These are phyloP conservation scores for Aphelenchoides besseyi DNA, from an alignment of 1,140 invertebrate genomes.

Conservation along the genomic window DNA sequence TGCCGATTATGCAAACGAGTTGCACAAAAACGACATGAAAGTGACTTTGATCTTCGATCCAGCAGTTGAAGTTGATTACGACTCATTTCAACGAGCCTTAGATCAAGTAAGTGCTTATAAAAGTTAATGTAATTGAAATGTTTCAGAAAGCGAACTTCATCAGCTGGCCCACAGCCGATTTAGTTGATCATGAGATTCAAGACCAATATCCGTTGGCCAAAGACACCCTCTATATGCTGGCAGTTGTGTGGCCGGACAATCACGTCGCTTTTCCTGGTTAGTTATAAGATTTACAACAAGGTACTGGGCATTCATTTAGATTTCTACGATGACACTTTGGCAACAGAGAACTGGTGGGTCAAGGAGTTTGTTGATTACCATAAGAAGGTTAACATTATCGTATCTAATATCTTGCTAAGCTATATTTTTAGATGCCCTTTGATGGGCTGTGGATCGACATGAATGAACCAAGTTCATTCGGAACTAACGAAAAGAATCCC, in stretches of 20 bases:
- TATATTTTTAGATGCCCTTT: slow-evolving; percentile 20
- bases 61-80: slow-evolving; percentile 46
- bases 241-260: slow-evolving; percentile 62
- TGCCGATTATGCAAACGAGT: slow-evolving; percentile 32
- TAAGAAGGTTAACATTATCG: not conserved
- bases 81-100: slow-evolving; percentile 34
- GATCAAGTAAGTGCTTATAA: slow-evolving; percentile 15
- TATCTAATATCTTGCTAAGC: too few species aligned
- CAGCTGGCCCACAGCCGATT: not conserved
- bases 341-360: slow-evolving; percentile 43
- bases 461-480: slow-evolving; percentile 49
- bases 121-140: not conserved
- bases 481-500: not conserved
- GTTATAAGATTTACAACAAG: not conserved
- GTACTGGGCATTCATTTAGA: slow-evolving; percentile 31
- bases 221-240: slow-evolving; percentile 35
- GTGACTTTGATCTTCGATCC: slow-evolving; percentile 47
- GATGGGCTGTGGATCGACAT: slow-evolving; percentile 53
- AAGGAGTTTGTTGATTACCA: slow-evolving; percentile 35
- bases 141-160: slow-evolving; percentile 35
- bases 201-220: slow-evolving; percentile 43
- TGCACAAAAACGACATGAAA: slow-evolving; percentile 37
- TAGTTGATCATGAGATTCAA: slow-evolving; percentile 28
- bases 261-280: slow-evolving; percentile 46
- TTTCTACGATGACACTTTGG: slow-evolving; percentile 53